A percentile compares a stretch with the other conserved stretches of the same genome.
These are phyloP conservation scores for Acronicta leporina DNA, from an alignment of 2,888 invertebrate genomes.

Conservation along the genomic window DNA sequence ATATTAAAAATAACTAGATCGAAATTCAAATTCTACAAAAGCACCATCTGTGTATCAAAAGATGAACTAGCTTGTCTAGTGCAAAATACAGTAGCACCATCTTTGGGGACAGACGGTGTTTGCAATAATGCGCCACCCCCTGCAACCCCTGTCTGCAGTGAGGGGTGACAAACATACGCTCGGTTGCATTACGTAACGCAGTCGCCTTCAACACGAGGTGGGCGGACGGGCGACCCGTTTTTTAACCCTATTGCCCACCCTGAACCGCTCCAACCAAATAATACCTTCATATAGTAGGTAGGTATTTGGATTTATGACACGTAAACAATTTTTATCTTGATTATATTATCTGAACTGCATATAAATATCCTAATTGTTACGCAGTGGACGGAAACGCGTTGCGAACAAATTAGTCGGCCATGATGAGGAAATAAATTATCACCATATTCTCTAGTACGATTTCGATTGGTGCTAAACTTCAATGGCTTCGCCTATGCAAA, in stretches of 20 bases:
- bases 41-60: constrained; percentile 83
- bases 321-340: constrained; percentile 40
- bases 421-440: constrained; percentile 50
- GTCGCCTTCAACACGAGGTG: constrained; percentile 39
- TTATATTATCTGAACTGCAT: constrained; percentile 49
- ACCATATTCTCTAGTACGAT: constrained; percentile 49
- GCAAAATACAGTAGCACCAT: constrained; percentile 86
- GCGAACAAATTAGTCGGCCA: constrained; percentile 27
- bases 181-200: constrained; percentile 62
- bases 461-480: constrained; percentile 50
- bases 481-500: constrained; percentile 40
- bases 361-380: constrained; percentile 44
- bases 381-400: constrained; percentile 30
- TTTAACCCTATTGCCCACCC: too few relatives aligned
- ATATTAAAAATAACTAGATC: not conserved
- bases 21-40: constrained; percentile 30
- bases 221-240: constrained; percentile 22
- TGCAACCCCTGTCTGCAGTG: constrained; percentile 73
- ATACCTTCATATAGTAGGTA: constrained; percentile 16
- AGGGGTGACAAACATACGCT: constrained; percentile 70
- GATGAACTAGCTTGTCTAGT: constrained; percentile 76
- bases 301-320: constrained; percentile 29
- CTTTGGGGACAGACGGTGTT: constrained; percentile 76
- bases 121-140: constrained; percentile 80
- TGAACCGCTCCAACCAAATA: constrained; percentile 15